Evolutionary conservation across 2,888 invertebrate genomes (phyloP).

Genomic region (Quadroppia sp.): DNA sequence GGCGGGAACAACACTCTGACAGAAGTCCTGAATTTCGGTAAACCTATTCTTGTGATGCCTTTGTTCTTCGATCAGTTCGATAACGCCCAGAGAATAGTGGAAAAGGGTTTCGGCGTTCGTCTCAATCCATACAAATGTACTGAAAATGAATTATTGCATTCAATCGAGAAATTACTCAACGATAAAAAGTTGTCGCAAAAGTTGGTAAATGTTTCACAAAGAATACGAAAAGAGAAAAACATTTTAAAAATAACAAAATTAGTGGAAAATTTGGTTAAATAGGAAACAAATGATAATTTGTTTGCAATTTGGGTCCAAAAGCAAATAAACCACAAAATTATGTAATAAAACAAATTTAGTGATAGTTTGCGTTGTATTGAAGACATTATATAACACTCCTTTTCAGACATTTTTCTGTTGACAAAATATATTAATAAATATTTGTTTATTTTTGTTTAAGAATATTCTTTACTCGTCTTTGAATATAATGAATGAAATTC

Average conservation of each 20-base stretch:
- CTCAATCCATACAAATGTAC: constrained; percentile 37
- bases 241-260: constrained; percentile 11
- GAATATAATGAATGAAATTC: no score
- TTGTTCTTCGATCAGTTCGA: constrained; percentile 42
- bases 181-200: constrained; percentile 17
- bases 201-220: neutral
- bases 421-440: no score
- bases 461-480: no score
- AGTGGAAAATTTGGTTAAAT: neutral
- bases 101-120: constrained; percentile 30
- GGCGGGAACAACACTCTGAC: constrained; percentile 43
- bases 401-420: no score
- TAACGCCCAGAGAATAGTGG: constrained; percentile 40
- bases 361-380: no score
- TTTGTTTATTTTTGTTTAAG: no score
- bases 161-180: constrained; percentile 33
- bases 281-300: no score
- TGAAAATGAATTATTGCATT: neutral
- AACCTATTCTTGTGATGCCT: constrained; percentile 38
- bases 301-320: no score
- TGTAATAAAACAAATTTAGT: no score
- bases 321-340: no score
- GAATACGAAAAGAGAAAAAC: constrained; percentile 11
- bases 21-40: constrained; percentile 37
- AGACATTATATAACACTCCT: no score